Base-by-base conservation (phyloP, 2,113 vertebrate genomes). In the Mus spicilegus region DNA sequence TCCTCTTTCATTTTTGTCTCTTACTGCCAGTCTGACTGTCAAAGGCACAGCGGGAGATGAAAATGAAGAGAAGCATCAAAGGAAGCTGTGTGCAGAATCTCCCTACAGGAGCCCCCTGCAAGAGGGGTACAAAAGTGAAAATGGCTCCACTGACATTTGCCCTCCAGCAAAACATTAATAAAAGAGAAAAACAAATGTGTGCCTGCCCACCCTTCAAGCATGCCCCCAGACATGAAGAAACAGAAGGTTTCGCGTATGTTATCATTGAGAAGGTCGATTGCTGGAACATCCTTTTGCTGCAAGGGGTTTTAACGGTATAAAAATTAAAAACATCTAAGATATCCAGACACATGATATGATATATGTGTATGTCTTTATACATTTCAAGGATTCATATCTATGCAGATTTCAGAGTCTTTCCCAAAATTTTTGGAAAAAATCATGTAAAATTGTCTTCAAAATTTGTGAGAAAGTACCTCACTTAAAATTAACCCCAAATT, bases 31-130 rank as follows among this genome's bases (percentile, higher is more conserved):
- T 80, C 70, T 86, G 49, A 56, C 97, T 97, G 97, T 96, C 96
- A 97, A 13, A 96, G 93, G 96, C 96, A 96, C 97, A 97, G 98
- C 96, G 90, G 97, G 98, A 85, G 93, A 92, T 86, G 87, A 0
- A 13, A 98, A 97, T 95, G 94, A 98, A 98, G 97, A 90, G 97
- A 96, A 98, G 90, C 97, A 97, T 97, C 97, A 98, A 97, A 98
- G 95, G 97, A 97, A 95, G 0, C 0, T 30, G 84, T 96, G 95
- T 91, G 75, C 73, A 96, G 95, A 95, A 97, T 95, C 98, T 96
- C 97, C 97, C 97, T 97, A 97, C 72, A 63, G 97, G 96, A 98
- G 76, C 30, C 95, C 96, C 95, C 95, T 97, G 96, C 84, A 96
- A 93, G 96, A 98, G 73, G 69, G 56, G 88, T 54, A 91, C 89